Base-by-base conservation (phyloP, 2,113 vertebrate genomes). In the Elephas maximus region DNA sequence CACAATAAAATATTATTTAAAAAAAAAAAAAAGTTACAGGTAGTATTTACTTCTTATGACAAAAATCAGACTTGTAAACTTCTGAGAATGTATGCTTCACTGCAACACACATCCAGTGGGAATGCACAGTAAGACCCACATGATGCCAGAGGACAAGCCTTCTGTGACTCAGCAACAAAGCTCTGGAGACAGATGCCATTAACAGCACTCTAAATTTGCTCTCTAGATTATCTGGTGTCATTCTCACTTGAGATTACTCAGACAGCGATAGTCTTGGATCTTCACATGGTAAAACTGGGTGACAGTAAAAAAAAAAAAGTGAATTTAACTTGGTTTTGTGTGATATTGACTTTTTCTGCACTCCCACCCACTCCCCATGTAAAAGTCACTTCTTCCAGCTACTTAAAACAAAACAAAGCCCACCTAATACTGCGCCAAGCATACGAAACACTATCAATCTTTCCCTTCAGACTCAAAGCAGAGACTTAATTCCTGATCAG, bases 351-450 rank as follows among this genome's bases (percentile, higher is more conserved):
- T 57, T 57, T 77, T 88, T 77, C 80, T n/a, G 37, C 3, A 23
- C 20, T 79, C 11, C 53, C 24, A 65, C 62, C 3, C 8, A 33
- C 28, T 62, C 33, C 65, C 69, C 33, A 3, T 60, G 14, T 8
- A 44, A 24, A 86, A 69, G n/a, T 67, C 30, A 37, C 74, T 73
- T 48, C 0, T 26, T 17, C 9, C 41, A 45, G 4, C 30, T 77
- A 9, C 44, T 93, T 80, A 48, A 84, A 93, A 84, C 71, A 53
- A 88, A 88, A 81, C 51, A 48, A 87, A 91, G 21, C 63, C 92
- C 51, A 77, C 41, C 7, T 85, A 65, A 60, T 12, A 65, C 18
- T 48, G 77, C n/a, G 48, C 63, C 37, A 63, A 44, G 45, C 57
- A 76, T 11, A 73, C 28, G 15, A 87, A 92, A 65, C 1, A 60